Conservation (phyloP, 2,113 vertebrate genomes). For the Poicephalus meyeri region DNA sequence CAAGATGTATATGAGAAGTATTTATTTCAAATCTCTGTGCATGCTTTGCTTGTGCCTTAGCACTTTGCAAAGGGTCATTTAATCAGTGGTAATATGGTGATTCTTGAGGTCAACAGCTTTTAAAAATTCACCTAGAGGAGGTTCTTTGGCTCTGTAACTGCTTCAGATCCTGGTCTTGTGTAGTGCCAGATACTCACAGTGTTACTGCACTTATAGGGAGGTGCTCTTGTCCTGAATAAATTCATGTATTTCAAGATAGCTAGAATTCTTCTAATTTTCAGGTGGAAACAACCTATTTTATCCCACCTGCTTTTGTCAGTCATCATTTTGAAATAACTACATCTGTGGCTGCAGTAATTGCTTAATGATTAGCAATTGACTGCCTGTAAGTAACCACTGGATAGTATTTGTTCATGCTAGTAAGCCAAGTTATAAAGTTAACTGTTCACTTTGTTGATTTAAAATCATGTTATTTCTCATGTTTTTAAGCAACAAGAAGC, state of each 20-base stretch:
- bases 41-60: background rate
- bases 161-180: background rate
- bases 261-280: background rate
- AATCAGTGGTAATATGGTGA: background rate
- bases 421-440: background rate
- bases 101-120: background rate
- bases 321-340: background rate
- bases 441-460: background rate
- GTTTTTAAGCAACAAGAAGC: constrained; percentile 73
- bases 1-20: background rate
- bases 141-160: background rate
- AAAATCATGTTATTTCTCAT: background rate
- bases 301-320: background rate
- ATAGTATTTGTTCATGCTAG: background rate
- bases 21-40: background rate
- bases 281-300: background rate
- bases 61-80: background rate
- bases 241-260: background rate
- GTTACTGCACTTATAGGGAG: background rate
- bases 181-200: background rate
- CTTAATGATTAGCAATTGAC: background rate
- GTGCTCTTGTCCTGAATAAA: background rate
- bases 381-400: background rate
- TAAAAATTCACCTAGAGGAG: background rate
- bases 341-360: background rate